These are phyloP conservation scores for Antigone vipio DNA, from an alignment of 2,113 vertebrate species.

Conservation along the genomic window DNA sequence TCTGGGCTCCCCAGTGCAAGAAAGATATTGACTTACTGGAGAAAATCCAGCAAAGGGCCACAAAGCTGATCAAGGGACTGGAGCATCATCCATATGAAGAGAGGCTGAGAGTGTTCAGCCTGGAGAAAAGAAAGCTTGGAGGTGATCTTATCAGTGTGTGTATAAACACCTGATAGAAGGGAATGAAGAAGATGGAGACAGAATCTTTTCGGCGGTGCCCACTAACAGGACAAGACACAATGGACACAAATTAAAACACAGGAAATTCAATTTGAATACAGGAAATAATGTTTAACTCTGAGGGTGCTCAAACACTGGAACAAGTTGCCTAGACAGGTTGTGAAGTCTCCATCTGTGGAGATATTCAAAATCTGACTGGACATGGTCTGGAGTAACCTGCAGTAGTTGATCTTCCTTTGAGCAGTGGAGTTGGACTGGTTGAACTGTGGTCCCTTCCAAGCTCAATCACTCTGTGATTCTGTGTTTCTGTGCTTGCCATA, in stretches of 20 bases:
- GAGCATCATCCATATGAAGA: not conserved
- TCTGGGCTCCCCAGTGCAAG: not conserved
- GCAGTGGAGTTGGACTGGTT: not conserved
- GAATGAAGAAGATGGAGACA: not conserved
- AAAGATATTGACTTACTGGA: not conserved
- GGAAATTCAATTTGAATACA: not conserved
- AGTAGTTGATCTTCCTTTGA: not conserved
- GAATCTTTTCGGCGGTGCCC: not conserved
- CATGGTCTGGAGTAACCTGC: not conserved
- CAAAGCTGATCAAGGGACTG: not conserved
- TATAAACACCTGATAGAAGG: not conserved
- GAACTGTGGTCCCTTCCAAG: not conserved
- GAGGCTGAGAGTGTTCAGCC: not conserved
- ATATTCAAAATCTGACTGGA: not conserved
- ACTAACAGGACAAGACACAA: not conserved
- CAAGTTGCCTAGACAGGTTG: not conserved
- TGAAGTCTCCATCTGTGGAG: not conserved
- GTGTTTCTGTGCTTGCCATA: not conserved
- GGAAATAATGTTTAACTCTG: not conserved
- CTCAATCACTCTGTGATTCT: not conserved
- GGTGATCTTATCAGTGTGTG: not conserved
- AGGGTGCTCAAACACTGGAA: not conserved
- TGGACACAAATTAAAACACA: not conserved
- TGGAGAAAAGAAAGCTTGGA: not conserved
- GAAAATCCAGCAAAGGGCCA: not conserved